Base-by-base conservation (phyloP, 53 echinoderm and acorn worm species). In the Hippasteria phrygiana region DNA sequence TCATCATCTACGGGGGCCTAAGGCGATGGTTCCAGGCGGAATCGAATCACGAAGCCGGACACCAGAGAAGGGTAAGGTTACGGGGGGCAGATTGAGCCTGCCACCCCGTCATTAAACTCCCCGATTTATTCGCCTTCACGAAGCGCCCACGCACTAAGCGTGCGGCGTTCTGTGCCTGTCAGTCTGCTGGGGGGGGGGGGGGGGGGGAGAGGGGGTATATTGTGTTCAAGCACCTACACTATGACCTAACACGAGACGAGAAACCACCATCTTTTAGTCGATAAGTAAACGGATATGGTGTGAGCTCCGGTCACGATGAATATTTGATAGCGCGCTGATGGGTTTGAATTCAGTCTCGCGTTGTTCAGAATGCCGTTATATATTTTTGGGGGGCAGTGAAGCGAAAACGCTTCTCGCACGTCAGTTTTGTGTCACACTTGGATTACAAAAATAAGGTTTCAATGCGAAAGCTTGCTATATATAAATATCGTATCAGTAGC, bases 71-170 rank as follows among this genome's bases (percentile, higher is more conserved):
- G n/a, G 39, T 79, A 40, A 39, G 62, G 62, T 79, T 56, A 62
- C 79, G 12, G 56, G n/a, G n/a, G n/a, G 56, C 6, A 77, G 62
- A 62, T 62, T 42, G 79, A 26, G 16, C 59, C 62, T 26, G 22
- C 20, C 34, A 40, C 39, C 35, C 79, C 79, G 79, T 62, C 59
- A 62, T 59, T 50, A 76, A 76, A 50, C 46, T 37, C 79, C 18
- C 27, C 79, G 56, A 32, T 46, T 74, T 79, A 79, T 79, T 56
- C 79, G 79, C 38, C 38, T 39, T 39, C 79, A 79, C 79, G 79
- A 40, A 32, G 46, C 36, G 79, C 79, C 79, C 79, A 79, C 79
- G 55, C 62, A 50, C 51, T 51, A 2, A 24, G 3, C 22, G 22
- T 5, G 59, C 59, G 59, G 4, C 59, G 24, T 53, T 5, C 76